A percentile compares a stretch with the other conserved stretches of the same genome.
These are phyloP conservation scores for Strongylocentrotus purpuratus DNA, from an alignment of 35 echinoderm and acorn worm species.

Conservation along the genomic window DNA sequence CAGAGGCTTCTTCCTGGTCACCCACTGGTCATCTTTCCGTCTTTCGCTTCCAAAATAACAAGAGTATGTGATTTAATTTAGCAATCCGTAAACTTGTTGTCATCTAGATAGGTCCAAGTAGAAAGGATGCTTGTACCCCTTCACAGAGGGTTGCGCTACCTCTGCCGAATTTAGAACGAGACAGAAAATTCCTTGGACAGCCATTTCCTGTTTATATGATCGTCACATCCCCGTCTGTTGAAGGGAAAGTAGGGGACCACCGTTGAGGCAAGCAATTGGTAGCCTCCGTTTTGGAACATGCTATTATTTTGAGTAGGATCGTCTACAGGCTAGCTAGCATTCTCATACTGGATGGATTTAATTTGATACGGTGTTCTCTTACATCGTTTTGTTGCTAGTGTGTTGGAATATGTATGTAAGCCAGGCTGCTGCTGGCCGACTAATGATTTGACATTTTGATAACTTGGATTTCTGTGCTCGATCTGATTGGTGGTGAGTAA, in stretches of 20 bases:
- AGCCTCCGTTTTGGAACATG: slow-evolving; percentile 6
- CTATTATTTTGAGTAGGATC: slow-evolving; percentile 3
- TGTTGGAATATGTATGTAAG: slow-evolving; percentile 18
- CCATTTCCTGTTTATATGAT: neutral
- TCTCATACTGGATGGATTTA: slow-evolving; percentile 10
- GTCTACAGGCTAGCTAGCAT: neutral
- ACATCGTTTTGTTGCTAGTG: neutral
- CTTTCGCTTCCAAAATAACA: neutral
- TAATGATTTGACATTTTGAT: slow-evolving; percentile 4
- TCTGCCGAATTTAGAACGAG: neutral
- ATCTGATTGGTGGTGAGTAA: neutral
- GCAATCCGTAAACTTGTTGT: neutral
- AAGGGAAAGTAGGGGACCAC: neutral
- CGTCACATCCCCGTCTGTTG: neutral
- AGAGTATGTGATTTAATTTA: neutral
- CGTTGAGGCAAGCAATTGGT: slow-evolving; percentile 7
- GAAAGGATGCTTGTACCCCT: neutral
- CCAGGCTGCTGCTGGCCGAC: neutral
- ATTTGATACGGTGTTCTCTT: slow-evolving; percentile 6
- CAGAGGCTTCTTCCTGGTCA: too few species aligned
- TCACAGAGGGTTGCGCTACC: neutral
- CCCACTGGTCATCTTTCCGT: neutral
- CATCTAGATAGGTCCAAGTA: neutral
- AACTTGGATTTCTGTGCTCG: neutral
- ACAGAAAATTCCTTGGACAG: slow-evolving; percentile 17